phyloP scores from a whole-genome alignment of 2,113 vertebrate genomes.

The Irena cyanogastra region DNA sequence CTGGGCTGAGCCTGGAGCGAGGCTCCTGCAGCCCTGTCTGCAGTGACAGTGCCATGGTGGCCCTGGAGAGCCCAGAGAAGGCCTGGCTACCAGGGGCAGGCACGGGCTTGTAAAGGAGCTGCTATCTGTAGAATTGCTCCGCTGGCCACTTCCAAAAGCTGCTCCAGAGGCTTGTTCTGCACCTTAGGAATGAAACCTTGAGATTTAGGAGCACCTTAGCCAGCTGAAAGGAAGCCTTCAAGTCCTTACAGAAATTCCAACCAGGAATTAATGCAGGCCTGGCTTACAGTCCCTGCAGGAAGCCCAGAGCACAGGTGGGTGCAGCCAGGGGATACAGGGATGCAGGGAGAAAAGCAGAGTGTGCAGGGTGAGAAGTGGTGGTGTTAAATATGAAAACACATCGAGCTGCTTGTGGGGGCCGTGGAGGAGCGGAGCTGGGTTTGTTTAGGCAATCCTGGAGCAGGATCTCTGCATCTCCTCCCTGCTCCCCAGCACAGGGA shows the following conservation, averaged over 20 bases:
- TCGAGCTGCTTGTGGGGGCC: background rate
- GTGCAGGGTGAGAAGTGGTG: background rate
- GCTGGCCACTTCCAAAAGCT: background rate
- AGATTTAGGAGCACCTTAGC: background rate
- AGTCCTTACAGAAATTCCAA: background rate
- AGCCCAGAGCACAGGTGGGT: background rate
- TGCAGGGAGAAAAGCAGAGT: background rate
- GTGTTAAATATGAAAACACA: background rate
- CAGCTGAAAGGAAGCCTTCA: background rate
- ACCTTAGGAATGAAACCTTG: background rate
- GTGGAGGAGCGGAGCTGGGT: fast-evolving
- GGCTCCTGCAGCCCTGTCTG: background rate
- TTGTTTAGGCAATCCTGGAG: background rate
- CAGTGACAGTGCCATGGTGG: background rate
- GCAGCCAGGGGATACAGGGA: background rate
- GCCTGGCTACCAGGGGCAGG: background rate
- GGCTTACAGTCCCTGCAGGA: background rate
- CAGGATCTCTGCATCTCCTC: background rate
- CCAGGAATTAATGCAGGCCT: background rate
- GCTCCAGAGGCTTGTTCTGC: background rate
- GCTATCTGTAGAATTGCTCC: background rate
- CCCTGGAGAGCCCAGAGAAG: fast-evolving
- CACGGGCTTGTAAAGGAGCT: background rate
- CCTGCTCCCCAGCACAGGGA: fast-evolving
- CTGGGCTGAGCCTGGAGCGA: background rate